These are phyloP conservation scores for Pseudopipra pipra DNA, from an alignment of 2,113 vertebrate species.

Conservation along the genomic window DNA sequence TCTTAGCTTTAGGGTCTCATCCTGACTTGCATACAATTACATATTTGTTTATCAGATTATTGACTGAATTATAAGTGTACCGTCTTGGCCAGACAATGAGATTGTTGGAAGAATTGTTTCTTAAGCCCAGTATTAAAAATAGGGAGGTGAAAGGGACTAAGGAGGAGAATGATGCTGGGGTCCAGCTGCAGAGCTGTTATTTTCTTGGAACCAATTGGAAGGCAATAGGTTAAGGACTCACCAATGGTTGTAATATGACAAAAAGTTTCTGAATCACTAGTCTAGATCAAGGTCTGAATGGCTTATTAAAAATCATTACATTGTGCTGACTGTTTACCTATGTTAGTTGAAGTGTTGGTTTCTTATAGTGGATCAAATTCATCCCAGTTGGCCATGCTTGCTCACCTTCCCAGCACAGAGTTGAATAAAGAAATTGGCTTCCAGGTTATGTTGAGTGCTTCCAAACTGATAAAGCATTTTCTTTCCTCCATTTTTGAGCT, in stretches of 20 bases:
- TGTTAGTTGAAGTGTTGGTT: not conserved
- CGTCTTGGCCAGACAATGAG: not conserved
- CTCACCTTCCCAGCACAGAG: not conserved
- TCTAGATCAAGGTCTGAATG: not conserved
- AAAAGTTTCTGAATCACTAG: not conserved
- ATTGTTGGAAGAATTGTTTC: not conserved
- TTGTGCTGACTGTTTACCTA: not conserved
- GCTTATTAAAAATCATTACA: not conserved
- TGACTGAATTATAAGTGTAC: not conserved
- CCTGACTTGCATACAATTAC: not conserved
- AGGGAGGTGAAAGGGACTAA: not conserved
- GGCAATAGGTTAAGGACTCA: not conserved
- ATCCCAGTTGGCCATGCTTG: not conserved
- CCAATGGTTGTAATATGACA: not conserved
- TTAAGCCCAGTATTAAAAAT: not conserved
- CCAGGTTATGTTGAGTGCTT: not conserved
- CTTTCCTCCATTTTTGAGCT: not conserved
- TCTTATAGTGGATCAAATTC: not conserved
- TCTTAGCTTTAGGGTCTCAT: not conserved
- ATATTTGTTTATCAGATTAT: not conserved
- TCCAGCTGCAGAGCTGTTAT: not conserved
- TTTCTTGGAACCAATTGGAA: not conserved
- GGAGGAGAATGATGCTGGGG: not conserved
- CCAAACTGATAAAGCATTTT: not conserved
- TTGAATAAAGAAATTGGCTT: not conserved